A percentile compares a stretch with the other conserved stretches of the same genome.
These are phyloP conservation scores for Mixornis gularis DNA, from an alignment of 2,113 vertebrate genomes.

Conservation along the genomic window DNA sequence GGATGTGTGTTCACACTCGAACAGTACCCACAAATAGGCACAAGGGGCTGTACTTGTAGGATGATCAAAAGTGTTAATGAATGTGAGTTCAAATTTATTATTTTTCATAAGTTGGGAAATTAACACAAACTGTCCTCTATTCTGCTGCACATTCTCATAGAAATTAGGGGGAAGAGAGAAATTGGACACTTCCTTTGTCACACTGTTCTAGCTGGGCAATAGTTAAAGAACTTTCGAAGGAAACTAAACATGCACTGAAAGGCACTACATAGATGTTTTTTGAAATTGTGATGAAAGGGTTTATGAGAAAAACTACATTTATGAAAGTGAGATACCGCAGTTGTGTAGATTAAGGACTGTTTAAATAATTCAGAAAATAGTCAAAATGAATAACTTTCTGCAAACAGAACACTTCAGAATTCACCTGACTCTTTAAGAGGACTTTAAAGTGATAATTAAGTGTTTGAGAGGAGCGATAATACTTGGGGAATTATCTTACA, in stretches of 20 bases:
- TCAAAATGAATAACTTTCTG: constrained; percentile 17
- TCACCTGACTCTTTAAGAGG: constrained; percentile 22
- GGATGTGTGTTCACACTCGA: rapidly evolving
- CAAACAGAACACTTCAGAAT: constrained; percentile 33
- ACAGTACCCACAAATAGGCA: not conserved
- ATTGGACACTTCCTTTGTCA: not conserved
- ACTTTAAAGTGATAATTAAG: constrained; percentile 39
- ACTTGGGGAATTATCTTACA: not conserved
- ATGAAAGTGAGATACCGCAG: not conserved
- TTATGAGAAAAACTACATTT: not conserved
- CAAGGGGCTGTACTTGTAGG: not conserved
- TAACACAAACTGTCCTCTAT: not conserved
- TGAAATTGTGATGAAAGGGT: not conserved
- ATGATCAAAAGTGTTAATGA: not conserved
- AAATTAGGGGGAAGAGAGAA: not conserved
- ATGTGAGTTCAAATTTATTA: not conserved
- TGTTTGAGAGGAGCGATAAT: not conserved
- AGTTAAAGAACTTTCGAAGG: not conserved
- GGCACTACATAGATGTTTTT: not conserved
- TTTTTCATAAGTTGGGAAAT: not conserved
- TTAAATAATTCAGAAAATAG: constrained; percentile 41
- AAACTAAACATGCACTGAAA: not conserved
- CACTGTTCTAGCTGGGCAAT: not conserved
- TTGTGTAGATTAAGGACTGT: not conserved
- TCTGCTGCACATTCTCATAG: not conserved